Evolutionary conservation across 2,888 invertebrate genomes (phyloP), one percentile per base, ranked within the genome.

Genomic region (Hecatera dysodea): DNA sequence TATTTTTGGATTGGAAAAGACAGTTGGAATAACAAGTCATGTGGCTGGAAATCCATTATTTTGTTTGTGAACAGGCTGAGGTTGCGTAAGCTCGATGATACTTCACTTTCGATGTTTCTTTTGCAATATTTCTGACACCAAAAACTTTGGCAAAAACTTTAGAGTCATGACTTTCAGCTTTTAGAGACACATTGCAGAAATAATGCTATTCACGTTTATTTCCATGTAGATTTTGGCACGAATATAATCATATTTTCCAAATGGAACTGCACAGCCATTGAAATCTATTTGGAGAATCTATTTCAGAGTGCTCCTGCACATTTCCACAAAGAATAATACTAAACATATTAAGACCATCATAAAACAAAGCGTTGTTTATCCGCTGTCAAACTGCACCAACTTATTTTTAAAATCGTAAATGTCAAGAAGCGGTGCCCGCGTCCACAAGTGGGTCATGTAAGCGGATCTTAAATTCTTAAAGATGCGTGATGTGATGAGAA

Each of bases 381-480:
- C 65, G 52, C 80, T 78, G 83, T 82, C 83, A 80, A 75, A 80
- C 71, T 57, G 73, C 75, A 74, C 55, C 50, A 64, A 74, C 73
- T 84, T 86, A 85, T 85, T 86, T 86, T 86, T 85, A 82, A 79
- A 79, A 75, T 66, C 70, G 73, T 86, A 84, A 86, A 83, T 86
- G 86, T 84, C 86, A 86, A 80, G 79, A 81, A 68, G 66, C 78
- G 56, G 62, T 66, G 70, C 72, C n/a, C n/a, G 64, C 72, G 46
- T 29, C 72, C 68, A 64, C 66, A 85, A 72, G 59, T 86, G 68
- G 86, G 86, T 85, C 86, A 82, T 68, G 73, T 70, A 72, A 75
- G 72, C 79, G 72, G 66, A 77, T 69, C 72, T 79, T 55, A 55
- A 79, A 67, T 67, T 80, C 69, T 79, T 69, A 56, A 72, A 75